Evolutionary conservation across 2,888 invertebrate species (phyloP).

Genomic region (Thysanoteuthis rhombus): DNA sequence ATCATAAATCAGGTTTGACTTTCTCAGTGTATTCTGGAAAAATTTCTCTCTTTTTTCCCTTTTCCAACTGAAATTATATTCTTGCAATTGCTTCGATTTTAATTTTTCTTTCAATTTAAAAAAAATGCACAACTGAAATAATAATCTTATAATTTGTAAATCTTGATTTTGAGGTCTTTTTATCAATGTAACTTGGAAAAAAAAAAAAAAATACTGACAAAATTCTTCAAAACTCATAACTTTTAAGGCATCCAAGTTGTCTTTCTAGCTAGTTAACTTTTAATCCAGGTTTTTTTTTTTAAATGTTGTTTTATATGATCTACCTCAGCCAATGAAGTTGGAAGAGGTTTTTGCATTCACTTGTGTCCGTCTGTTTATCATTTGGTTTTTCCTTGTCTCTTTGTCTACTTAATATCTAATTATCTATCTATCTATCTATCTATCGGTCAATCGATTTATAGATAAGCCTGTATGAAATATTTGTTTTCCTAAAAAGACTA

Average conservation of each 20-base stretch:
- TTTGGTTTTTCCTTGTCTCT: too few relatives aligned
- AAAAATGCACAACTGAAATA: not conserved
- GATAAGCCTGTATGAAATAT: not conserved
- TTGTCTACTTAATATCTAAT: too few relatives aligned
- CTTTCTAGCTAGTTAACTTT: not conserved
- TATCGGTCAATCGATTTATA: too few relatives aligned
- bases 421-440: too few relatives aligned
- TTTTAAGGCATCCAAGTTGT: not conserved
- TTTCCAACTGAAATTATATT: not conserved
- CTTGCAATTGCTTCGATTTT: not conserved
- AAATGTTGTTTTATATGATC: too few relatives aligned
- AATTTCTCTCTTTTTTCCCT: not conserved
- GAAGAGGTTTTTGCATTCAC: too few relatives aligned
- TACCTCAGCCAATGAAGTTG: too few relatives aligned
- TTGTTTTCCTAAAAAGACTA: too few relatives aligned
- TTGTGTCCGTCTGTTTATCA: too few relatives aligned
- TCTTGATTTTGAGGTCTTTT: not conserved
- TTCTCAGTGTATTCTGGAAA: not conserved
- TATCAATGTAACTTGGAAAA: not conserved
- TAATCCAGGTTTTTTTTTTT: not conserved
- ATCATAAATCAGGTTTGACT: not conserved
- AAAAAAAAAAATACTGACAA: not conserved
- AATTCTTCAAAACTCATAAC: not conserved
- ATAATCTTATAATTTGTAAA: not conserved
- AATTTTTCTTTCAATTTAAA: not conserved